Conservation (phyloP, 1,140 invertebrate species). For the Euwallacea similis region DNA sequence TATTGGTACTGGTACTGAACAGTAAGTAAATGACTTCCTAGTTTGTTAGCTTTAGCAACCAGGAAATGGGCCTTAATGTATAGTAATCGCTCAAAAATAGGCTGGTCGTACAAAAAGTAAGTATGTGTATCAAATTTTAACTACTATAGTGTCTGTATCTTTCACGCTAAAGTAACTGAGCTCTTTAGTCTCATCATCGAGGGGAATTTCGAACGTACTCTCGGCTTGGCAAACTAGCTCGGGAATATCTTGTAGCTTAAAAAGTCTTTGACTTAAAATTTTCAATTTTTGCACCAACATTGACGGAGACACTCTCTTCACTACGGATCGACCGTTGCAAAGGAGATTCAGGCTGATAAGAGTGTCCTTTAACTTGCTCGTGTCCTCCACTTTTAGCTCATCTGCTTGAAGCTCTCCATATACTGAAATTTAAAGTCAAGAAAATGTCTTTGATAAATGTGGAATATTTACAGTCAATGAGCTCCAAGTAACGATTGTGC, state of each 20-base stretch:
- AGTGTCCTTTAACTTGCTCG: slow-evolving; percentile 69
- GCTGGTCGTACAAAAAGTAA: neutral
- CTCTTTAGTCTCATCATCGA: slow-evolving; percentile 80
- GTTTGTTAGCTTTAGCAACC: neutral
- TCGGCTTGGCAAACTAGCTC: slow-evolving; percentile 58
- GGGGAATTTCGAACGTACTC: slow-evolving; percentile 66
- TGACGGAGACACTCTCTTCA: slow-evolving; percentile 72
- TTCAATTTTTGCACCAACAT: slow-evolving; percentile 84
- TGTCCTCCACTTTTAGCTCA: slow-evolving; percentile 60
- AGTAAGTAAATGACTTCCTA: no score
- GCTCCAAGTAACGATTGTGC: slow-evolving; percentile 72
- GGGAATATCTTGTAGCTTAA: slow-evolving; percentile 58
- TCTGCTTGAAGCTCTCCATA: slow-evolving; percentile 78
- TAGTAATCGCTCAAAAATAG: neutral
- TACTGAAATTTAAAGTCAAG: slow-evolving; percentile 57
- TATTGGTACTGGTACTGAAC: no score
- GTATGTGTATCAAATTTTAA: slow-evolving; percentile 17
- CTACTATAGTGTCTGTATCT: slow-evolving; percentile 73
- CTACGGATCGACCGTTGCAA: slow-evolving; percentile 59
- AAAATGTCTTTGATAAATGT: slow-evolving; percentile 19
- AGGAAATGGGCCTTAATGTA: neutral
- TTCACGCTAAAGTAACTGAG: slow-evolving; percentile 83
- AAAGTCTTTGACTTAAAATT: slow-evolving; percentile 70
- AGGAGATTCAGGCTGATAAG: slow-evolving; percentile 67
- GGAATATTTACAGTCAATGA: slow-evolving; percentile 58